Evolutionary conservation across 2,797 vertebrate genomes (phyloP).

Genomic region (Remorina albescens): DNA sequence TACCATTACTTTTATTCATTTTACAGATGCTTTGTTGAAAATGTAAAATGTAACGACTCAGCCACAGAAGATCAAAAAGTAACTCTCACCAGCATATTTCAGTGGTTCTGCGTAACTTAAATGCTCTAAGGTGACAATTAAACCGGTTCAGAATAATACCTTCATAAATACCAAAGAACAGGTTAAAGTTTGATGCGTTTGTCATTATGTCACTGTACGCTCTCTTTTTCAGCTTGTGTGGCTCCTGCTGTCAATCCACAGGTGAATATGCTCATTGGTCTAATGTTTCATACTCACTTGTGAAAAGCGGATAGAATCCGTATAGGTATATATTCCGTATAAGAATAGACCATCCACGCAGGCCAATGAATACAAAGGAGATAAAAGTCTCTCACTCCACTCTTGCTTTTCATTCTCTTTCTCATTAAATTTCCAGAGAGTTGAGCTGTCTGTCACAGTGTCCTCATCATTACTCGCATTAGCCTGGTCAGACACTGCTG

Average conservation of each 20-base stretch:
- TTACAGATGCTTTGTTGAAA: neutral
- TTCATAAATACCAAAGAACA: neutral
- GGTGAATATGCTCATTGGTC: constrained; percentile 14
- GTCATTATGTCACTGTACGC: constrained; percentile 10
- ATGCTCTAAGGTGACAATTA: neutral
- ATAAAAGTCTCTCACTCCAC: constrained; percentile 30
- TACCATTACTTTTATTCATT: neutral
- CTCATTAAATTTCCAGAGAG: constrained; percentile 57
- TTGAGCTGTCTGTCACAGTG: constrained; percentile 25
- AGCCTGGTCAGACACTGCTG: constrained; percentile 10
- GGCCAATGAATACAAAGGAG: constrained; percentile 74
- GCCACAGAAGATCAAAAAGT: too few species aligned
- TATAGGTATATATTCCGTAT: too few species aligned
- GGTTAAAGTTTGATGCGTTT: constrained; percentile 5
- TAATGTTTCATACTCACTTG: constrained; percentile 40
- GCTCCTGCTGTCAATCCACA: constrained; percentile 19
- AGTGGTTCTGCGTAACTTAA: too few species aligned
- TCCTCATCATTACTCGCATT: constrained; percentile 7
- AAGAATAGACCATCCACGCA: constrained; percentile 46
- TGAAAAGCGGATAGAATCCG: constrained; percentile 55
- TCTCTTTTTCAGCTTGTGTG: neutral
- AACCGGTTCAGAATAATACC: neutral
- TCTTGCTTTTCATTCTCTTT: constrained; percentile 19
- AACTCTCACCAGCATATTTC: too few species aligned
- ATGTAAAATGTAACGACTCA: too few species aligned